Percentiles rank a stretch among this genome's conserved stretches.
Conservation (phyloP, 2,888 invertebrate species). For the Apoda limacodes region DNA sequence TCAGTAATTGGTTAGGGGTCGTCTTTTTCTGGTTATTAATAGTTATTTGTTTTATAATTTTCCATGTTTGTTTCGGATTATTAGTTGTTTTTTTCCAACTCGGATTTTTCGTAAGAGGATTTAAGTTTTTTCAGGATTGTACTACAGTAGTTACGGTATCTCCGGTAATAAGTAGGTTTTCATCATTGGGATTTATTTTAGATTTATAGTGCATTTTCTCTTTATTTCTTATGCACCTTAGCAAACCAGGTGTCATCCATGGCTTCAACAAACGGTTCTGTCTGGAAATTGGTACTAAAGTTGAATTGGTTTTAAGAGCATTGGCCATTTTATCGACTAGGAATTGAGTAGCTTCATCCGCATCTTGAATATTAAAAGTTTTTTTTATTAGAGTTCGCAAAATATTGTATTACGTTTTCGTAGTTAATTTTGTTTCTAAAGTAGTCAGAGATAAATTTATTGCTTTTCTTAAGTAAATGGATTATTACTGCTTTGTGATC, state of each 20-base stretch:
- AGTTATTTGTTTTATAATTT: background rate
- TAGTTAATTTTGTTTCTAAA: too few species aligned
- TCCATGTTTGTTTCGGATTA: background rate
- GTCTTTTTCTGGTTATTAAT: background rate
- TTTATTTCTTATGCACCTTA: conserved; percentile 3
- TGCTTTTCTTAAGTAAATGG: background rate
- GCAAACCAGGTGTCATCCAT: conserved; percentile 5
- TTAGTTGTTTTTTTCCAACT: background rate
- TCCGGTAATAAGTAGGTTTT: background rate
- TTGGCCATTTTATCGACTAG: too few species aligned
- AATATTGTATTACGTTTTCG: too few species aligned
- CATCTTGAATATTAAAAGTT: too few species aligned
- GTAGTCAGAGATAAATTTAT: too few species aligned
- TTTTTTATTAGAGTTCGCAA: too few species aligned
- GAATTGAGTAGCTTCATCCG: too few species aligned
- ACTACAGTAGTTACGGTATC: conserved; percentile 15
- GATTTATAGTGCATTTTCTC: conserved; percentile 1
- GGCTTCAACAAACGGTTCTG: too few species aligned
- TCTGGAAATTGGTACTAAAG: too few species aligned
- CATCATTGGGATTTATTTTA: background rate
- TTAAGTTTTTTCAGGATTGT: conserved; percentile 15
- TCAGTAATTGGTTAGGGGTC: background rate
- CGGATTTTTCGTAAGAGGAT: conserved; percentile 4
- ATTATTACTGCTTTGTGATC: conserved; percentile 5
- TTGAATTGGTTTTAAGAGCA: too few species aligned